Conservation (phyloP, 2,113 vertebrate genomes). For the Setophaga coronata region DNA sequence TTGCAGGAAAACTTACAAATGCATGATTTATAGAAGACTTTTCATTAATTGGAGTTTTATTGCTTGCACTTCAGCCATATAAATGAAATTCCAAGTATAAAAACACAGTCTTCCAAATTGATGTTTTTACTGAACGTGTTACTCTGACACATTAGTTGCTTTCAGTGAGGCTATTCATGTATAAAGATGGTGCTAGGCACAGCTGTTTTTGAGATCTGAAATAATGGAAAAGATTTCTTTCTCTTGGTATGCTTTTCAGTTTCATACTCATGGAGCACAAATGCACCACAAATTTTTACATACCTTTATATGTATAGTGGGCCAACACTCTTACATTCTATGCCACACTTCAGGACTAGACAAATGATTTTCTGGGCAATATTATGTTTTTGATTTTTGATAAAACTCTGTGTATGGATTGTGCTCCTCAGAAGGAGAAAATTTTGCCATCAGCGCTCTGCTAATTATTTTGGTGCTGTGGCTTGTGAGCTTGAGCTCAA, state of each 20-base stretch:
- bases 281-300: neutral
- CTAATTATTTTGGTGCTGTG: neutral
- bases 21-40: neutral
- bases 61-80: neutral
- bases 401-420: neutral
- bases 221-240: neutral
- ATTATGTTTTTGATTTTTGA: neutral
- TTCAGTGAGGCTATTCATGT: neutral
- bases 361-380: neutral
- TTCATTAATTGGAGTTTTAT: neutral
- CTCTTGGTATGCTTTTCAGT: neutral
- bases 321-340: neutral
- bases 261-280: neutral
- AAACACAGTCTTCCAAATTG: neutral
- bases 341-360: neutral
- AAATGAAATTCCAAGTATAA: neutral
- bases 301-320: neutral
- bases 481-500: neutral
- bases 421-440: neutral
- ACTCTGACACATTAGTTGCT: neutral
- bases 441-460: neutral
- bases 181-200: neutral
- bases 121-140: neutral
- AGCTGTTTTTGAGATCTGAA: neutral
- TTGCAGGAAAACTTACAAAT: neutral